Evolutionary conservation across 2,888 invertebrate genomes (phyloP), one percentile per base, ranked within the genome.

Genomic region (Dascillus cervinus): DNA sequence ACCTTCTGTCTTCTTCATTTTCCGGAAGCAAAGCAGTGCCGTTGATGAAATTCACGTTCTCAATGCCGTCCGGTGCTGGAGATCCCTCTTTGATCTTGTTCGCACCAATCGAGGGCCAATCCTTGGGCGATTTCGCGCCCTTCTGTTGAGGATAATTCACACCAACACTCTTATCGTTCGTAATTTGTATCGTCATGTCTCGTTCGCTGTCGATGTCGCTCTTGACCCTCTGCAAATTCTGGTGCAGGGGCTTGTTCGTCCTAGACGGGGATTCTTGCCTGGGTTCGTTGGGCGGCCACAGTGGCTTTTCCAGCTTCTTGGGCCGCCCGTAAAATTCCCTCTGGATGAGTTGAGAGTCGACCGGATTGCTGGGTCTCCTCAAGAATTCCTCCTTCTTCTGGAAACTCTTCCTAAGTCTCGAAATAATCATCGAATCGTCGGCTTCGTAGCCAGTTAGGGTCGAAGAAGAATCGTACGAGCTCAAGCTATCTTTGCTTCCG

Each of bases 351-450:
- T 44, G 37, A 10, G 45, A 40, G 24, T 49, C 48, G 28, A 70
- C 65, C 30, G 80, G 78, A 52, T 77, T 73, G 59, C 71, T 78
- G 3, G 84, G 82, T 46, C 83, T 72, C 57, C 81, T 75, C 36
- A 91, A 71, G 64, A 91, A 91, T 52, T 89, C 89, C 60, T 90
- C 89, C 62, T 90, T 90, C 58, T 89, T 86, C 58, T 89, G 88
- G 53, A 86, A 79, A 55, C 85, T 88, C 61, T 84, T 85, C 47
- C 85, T 75, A 59, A 87, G 71, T 65, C 85, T 75, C 43, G 77
- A 78, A 71, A 86, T 78, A 5, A 58, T 55, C 25, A 79, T 70
- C 34, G 80, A 79, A 62, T 82, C 82, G 59, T 81, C 80, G 42
- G 77, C 69, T 48, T 78, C 77, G 53, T 75, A 73, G 34, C 77